A percentile compares a stretch with the other conserved stretches of the same genome.
These are phyloP conservation scores for Macrochelys suwanniensis DNA, from an alignment of 2,797 vertebrate species.

Conservation along the genomic window DNA sequence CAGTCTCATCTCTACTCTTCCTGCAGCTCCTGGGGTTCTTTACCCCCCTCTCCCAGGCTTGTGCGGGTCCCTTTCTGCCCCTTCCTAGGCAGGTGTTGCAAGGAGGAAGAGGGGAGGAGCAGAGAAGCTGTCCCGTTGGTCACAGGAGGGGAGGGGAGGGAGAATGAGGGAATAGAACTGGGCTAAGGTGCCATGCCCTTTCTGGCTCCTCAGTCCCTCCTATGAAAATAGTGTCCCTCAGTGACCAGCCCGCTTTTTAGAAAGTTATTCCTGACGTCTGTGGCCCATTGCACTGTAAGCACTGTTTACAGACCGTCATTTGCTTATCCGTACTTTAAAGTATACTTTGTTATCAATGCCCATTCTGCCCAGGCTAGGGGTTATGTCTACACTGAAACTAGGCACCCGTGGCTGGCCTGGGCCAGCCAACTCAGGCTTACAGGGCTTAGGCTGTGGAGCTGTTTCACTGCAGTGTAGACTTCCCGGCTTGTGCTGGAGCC, in stretches of 20 bases:
- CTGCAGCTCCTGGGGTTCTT: background rate
- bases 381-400: background rate
- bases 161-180: background rate
- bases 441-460: background rate
- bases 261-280: too few relatives aligned
- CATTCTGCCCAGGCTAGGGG: background rate
- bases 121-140: background rate
- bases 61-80: background rate
- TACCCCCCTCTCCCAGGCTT: background rate
- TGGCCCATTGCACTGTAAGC: background rate
- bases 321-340: background rate
- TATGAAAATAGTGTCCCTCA: background rate
- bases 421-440: background rate
- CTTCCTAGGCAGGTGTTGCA: background rate
- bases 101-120: background rate
- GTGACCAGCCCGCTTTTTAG: background rate
- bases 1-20: too few relatives aligned
- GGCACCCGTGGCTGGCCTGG: background rate
- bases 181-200: background rate
- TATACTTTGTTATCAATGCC: background rate
- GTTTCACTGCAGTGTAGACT: too few relatives aligned
- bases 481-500: too few relatives aligned
- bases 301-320: background rate
- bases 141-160: background rate
- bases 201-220: background rate